Evolutionary conservation across 2,113 vertebrate species (phyloP).

Genomic region (Abramis brama): DNA sequence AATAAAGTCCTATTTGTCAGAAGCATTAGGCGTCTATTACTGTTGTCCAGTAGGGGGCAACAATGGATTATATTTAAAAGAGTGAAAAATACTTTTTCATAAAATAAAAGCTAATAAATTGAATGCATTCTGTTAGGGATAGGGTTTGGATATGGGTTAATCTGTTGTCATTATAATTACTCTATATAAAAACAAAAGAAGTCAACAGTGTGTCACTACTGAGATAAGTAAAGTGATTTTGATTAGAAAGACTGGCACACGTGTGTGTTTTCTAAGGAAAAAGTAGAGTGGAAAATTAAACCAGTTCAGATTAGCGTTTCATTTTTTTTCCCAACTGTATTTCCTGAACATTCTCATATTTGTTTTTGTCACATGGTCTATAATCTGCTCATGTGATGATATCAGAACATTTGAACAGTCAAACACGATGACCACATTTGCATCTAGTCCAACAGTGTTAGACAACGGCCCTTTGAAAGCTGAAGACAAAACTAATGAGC

Average conservation of each 20-base stretch:
- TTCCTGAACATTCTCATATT: conserved; percentile 20
- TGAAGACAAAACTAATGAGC: neutral
- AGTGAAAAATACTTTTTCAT: neutral
- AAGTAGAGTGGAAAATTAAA: neutral
- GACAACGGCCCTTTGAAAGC: conserved; percentile 23
- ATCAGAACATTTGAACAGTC: conserved; percentile 28
- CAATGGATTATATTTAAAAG: neutral
- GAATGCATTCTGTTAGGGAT: neutral
- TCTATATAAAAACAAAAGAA: neutral
- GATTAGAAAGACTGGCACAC: neutral
- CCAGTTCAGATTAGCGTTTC: neutral
- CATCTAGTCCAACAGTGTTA: conserved; percentile 7
- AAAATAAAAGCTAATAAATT: neutral
- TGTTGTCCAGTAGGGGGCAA: neutral
- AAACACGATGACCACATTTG: conserved; percentile 17
- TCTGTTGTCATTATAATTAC: neutral
- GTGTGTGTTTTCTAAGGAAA: neutral
- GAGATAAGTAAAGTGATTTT: neutral
- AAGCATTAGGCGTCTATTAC: neutral
- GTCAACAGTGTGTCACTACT: neutral
- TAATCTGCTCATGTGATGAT: neutral
- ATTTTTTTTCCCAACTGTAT: neutral
- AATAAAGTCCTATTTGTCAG: neutral
- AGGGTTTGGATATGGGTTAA: neutral
- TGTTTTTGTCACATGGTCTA: conserved; percentile 20